Base-by-base conservation (phyloP, 1,140 invertebrate genomes). In the Bombus breviceps region DNA sequence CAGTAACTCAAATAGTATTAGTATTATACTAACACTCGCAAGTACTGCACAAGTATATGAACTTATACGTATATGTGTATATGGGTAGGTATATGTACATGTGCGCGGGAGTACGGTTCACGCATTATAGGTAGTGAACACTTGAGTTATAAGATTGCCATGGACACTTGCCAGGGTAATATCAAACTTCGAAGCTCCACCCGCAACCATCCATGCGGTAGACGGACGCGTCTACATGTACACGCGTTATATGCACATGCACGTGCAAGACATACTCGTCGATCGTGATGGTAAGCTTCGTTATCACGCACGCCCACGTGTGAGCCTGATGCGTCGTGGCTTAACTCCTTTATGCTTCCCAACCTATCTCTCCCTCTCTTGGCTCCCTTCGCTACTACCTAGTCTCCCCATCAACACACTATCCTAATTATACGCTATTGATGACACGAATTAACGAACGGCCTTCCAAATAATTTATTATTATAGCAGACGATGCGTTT, bases 161-260 rank as follows among this genome's bases (percentile, higher is more conserved):
- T 93, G 92, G 92, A 93, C 89, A 92, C 89, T 91, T 93, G 92
- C 92, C 93, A 93, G 92, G 90, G 90, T 92, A 94, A 93, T 93
- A 93, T 94, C 89, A 92, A 94, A 93, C 92, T 92, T 93, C 91
- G 89, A 92, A 89, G 90, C 92, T 87, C 86, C 81, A 47, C 85
- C 86, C 68, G 53, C 64, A 86, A 66, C 81, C 75, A 57, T 37
- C 74, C 80, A 74, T 57, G 41, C 69, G 83, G 79, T 47, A 68
- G 43, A 47, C 68, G 39, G 32, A 53, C 80, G 37, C 74, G 64
- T 62, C 25, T 37, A 37, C 59, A 43, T 53, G 43, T 79, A 57
- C 87, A 82, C 85, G 83, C 73, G 82, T 86, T 79, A 68, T 83
- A 76, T 81, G 89, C 71, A 91, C 88, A 81, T 85, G 77, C 84